Conservation (phyloP, 1,140 invertebrate species). For the Formica selysi region DNA sequence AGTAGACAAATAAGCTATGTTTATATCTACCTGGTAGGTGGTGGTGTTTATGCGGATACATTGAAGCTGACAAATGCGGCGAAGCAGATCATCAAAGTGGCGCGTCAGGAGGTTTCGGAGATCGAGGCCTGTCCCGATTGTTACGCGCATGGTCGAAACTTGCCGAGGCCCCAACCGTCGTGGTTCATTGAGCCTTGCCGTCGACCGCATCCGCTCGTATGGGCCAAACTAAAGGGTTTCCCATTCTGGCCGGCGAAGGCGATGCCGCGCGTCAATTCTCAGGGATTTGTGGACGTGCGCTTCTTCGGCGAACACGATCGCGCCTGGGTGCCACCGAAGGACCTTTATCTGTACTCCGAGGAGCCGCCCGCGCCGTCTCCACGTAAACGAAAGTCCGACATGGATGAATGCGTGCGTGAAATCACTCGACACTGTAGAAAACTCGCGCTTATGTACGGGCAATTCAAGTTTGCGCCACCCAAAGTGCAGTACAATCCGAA, state of each 20-base stretch:
- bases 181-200: constrained; percentile 97
- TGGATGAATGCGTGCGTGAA: constrained; percentile 89
- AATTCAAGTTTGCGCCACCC: constrained; percentile 92
- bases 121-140: constrained; percentile 98
- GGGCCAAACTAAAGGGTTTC: constrained; percentile 97
- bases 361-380: constrained; percentile 88
- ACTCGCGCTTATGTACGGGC: constrained; percentile 88
- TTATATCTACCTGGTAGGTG: constrained; percentile 71
- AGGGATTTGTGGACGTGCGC: constrained; percentile 93
- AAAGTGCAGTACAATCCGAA: constrained; percentile 91
- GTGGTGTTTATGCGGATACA: constrained; percentile 88
- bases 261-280: constrained; percentile 90
- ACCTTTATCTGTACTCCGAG: constrained; percentile 94
- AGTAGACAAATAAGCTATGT: background rate
- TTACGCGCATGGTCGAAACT: constrained; percentile 90
- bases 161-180: constrained; percentile 92
- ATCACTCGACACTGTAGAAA: constrained; percentile 83
- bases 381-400: constrained; percentile 89
- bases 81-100: constrained; percentile 93
- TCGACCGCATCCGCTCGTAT: constrained; percentile 94
- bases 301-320: constrained; percentile 98
- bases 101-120: constrained; percentile 94
- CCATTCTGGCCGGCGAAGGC: constrained; percentile 98
- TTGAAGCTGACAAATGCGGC: constrained; percentile 92
- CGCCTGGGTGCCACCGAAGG: constrained; percentile 94